phyloP scores from a whole-genome alignment of 1,140 invertebrate genomes.

The Drosophila busckii region DNA sequence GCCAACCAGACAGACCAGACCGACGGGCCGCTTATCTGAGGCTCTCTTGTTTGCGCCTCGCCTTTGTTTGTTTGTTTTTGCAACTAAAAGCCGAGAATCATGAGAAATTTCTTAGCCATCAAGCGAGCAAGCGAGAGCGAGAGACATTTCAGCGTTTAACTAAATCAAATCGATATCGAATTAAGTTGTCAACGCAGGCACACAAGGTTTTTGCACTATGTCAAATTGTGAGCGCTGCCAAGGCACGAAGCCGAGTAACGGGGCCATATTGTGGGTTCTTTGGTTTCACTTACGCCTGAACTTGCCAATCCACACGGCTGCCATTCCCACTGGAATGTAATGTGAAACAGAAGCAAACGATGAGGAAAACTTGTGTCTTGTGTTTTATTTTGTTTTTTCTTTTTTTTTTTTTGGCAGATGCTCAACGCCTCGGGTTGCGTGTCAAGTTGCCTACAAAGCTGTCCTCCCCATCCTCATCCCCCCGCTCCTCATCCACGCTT shows the following conservation, averaged over 20 bases:
- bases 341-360: constrained; percentile 48
- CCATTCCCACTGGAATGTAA: constrained; percentile 39
- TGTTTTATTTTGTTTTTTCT: no score
- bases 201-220: constrained; percentile 55
- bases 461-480: background rate
- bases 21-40: constrained; percentile 45
- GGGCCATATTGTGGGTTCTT: constrained; percentile 18
- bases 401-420: constrained; percentile 43
- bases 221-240: constrained; percentile 34
- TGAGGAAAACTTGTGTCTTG: constrained; percentile 28
- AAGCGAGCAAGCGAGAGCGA: constrained; percentile 14
- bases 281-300: constrained; percentile 65
- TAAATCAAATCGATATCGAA: constrained; percentile 75
- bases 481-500: background rate
- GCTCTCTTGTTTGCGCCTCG: constrained; percentile 38
- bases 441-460: constrained; percentile 27
- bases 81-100: constrained; percentile 70
- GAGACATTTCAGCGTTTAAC: constrained; percentile 57
- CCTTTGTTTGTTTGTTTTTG: constrained; percentile 61
- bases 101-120: constrained; percentile 55
- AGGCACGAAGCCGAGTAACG: background rate
- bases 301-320: constrained; percentile 24
- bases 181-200: constrained; percentile 65
- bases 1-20: no score
- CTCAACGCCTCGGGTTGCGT: constrained; percentile 28